Conservation (phyloP, 1,140 invertebrate species). For the Aphelenchoides fujianensis region DNA sequence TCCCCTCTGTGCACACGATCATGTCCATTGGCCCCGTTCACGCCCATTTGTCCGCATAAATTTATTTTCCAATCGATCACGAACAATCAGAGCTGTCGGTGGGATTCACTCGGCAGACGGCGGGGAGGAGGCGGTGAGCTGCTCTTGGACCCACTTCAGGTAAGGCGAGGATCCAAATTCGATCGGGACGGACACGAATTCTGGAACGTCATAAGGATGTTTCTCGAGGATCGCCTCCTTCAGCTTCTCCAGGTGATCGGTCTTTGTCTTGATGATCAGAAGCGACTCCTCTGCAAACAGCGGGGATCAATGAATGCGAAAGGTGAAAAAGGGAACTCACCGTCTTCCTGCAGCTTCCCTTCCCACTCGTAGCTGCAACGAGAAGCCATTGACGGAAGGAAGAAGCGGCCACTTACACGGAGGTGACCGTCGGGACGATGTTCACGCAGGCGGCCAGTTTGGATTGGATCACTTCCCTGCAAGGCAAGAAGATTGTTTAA, state of each 20-base stretch:
- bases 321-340: no score
- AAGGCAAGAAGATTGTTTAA: constrained; percentile 21
- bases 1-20: not conserved
- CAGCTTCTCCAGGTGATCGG: constrained; percentile 15
- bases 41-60: constrained; percentile 8
- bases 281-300: constrained; percentile 33
- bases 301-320: no score
- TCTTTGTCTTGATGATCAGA: constrained; percentile 47
- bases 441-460: constrained; percentile 45
- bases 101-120: not conserved
- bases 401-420: constrained; percentile 32
- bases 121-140: not conserved
- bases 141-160: not conserved
- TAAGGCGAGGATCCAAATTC: constrained; percentile 5
- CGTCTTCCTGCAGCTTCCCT: constrained; percentile 35
- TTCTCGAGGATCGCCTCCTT: constrained; percentile 31
- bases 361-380: constrained; percentile 40
- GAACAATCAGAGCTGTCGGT: not conserved
- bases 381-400: not conserved
- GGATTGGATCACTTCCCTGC: constrained; percentile 34
- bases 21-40: not conserved
- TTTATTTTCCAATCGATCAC: no score
- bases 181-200: constrained; percentile 39
- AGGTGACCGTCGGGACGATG: constrained; percentile 34
- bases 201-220: constrained; percentile 43